These are phyloP conservation scores for Philhelius pedissequus DNA, from an alignment of 2,888 invertebrate genomes.

Conservation along the genomic window DNA sequence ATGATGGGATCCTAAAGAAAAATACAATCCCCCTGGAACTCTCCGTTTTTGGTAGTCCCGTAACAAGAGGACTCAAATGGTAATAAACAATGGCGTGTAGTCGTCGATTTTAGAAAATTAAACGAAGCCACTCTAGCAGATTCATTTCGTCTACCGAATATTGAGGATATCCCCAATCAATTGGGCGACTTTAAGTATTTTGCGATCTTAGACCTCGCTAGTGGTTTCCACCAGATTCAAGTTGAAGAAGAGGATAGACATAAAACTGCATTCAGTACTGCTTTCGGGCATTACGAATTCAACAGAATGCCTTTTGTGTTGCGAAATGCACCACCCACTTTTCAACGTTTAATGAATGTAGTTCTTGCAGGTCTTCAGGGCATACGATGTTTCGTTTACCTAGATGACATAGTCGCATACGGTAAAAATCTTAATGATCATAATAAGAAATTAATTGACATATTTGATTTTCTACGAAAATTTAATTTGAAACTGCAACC, in stretches of 20 bases:
- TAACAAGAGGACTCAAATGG: too few species aligned
- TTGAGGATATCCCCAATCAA: too few species aligned
- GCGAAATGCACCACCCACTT: background rate
- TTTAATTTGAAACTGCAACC: background rate
- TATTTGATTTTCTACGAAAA: background rate
- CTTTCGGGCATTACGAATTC: background rate
- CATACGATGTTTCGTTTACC: conserved; percentile 23
- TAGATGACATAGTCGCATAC: conserved; percentile 25
- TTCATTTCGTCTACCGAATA: too few species aligned
- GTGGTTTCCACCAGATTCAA: background rate
- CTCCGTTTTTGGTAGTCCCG: too few species aligned
- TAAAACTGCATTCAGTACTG: background rate
- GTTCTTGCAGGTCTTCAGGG: conserved; percentile 17
- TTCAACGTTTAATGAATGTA: conserved; percentile 17
- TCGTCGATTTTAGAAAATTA: too few species aligned
- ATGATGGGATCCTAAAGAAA: too few species aligned
- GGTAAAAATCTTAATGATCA: conserved; percentile 14
- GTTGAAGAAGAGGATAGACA: background rate
- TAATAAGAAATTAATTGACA: conserved; percentile 3
- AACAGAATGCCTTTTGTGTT: background rate
- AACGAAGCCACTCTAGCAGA: too few species aligned
- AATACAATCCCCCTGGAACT: too few species aligned
- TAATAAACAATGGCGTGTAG: too few species aligned
- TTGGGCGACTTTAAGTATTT: too few species aligned
- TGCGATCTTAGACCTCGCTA: background rate